Base-by-base conservation (phyloP, 35 echinoderm and acorn worm genomes). In the Patiria miniata region DNA sequence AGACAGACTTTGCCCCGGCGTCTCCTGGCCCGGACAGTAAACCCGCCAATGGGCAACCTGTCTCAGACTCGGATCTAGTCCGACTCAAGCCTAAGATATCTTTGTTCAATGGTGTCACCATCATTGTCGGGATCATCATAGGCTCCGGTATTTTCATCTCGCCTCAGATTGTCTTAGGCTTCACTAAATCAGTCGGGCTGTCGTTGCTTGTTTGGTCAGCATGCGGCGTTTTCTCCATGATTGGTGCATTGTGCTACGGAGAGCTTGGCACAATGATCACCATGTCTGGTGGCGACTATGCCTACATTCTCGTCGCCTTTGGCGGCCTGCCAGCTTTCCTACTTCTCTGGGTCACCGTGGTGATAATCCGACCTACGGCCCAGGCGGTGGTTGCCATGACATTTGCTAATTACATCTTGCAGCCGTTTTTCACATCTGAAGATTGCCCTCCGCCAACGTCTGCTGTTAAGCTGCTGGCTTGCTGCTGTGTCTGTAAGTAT, bases 71-170 rank as follows among this genome's bases (percentile, higher is more conserved):
- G 37, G 87, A 97, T 78, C 79, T 82, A 0, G 82, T 97, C 36
- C 47, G 39, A 2, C 84, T 97, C 15, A 90, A 97, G 39, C 95
- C 95, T 10, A 93, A 90, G 50, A 97, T 99, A 36, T 86, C 81
- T 16, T 89, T 99, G 10, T 82, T 99, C 32, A 99, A 99, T 79
- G 96, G 96, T 28, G 86, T 94, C 0, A 99, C 96, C 12, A 99
- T 99, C 79, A 99, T 99, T 39, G 86, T 94, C 17, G 96, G 96
- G 32, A 87, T 91, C 79, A 99, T 99, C 80, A 99, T 98, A 19
- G 96, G 96, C 37, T 99, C 96, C 3, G 95, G 96, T 50, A 99
- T 99, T 22, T 95, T 99, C 81, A 99, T 99, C 53, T 95, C 93
- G 19, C 93, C 96, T 0, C 79, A 87, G 51, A 78, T 94, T 37